A percentile compares a stretch with the other conserved stretches of the same genome.
Evolutionary conservation across 1,140 invertebrate genomes (phyloP).

Genomic region (Achatina immaculata): DNA sequence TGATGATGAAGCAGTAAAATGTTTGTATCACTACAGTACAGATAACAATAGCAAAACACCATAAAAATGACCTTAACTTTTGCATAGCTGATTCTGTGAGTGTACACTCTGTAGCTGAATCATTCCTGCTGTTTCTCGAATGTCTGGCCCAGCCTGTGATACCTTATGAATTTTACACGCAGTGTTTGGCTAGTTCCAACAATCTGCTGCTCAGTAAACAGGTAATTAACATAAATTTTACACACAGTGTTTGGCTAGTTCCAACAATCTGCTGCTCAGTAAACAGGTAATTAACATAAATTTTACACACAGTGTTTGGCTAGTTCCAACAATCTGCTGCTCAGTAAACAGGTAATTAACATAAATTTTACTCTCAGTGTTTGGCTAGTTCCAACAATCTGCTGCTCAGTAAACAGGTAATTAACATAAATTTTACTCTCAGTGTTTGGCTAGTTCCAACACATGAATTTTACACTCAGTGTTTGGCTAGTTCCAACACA

Average conservation of each 20-base stretch:
- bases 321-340: constrained; percentile 82
- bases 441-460: too few species aligned
- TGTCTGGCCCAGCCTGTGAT: constrained; percentile 92
- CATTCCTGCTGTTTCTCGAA: constrained; percentile 88
- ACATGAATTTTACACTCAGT: too few species aligned
- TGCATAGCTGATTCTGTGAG: constrained; percentile 79
- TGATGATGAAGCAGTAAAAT: too few species aligned
- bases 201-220: constrained; percentile 89
- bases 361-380: constrained; percentile 82
- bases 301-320: constrained; percentile 84
- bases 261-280: constrained; percentile 84
- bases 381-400: constrained; percentile 84
- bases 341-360: constrained; percentile 85
- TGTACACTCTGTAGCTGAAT: constrained; percentile 92
- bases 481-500: too few species aligned
- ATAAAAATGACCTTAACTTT: constrained; percentile 46
- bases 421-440: neutral
- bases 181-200: constrained; percentile 82
- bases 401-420: constrained; percentile 86
- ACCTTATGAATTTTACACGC: constrained; percentile 84
- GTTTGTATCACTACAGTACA: too few species aligned
- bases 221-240: constrained; percentile 84
- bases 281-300: constrained; percentile 87
- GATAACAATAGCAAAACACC: too few species aligned
- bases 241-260: constrained; percentile 82